These are phyloP conservation scores for Drosophila mauritiana DNA, from an alignment of 1,140 invertebrate species.

Conservation along the genomic window DNA sequence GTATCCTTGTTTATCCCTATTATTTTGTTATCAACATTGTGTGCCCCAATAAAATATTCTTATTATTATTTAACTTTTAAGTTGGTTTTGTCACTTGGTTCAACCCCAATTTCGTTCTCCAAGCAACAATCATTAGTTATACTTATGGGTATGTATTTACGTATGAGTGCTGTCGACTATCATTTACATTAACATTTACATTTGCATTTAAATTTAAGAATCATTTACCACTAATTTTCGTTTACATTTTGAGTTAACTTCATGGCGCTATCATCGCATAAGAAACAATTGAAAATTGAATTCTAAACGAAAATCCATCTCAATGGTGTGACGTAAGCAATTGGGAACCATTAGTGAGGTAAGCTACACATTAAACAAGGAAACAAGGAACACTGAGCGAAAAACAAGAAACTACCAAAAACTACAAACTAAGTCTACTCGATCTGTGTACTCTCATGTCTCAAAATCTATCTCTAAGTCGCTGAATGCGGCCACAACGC, in stretches of 20 bases:
- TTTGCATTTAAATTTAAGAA: constrained; percentile 21
- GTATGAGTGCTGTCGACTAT: constrained; percentile 17
- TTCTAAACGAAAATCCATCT: constrained; percentile 77
- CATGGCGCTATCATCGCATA: constrained; percentile 81
- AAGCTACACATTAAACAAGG: constrained; percentile 85
- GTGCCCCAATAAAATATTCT: constrained; percentile 40
- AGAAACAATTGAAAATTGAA: constrained; percentile 54
- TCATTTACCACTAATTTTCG: constrained; percentile 37
- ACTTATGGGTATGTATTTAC: constrained; percentile 62
- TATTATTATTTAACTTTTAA: constrained; percentile 26
- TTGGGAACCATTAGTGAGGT: constrained; percentile 85
- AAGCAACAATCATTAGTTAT: constrained; percentile 75
- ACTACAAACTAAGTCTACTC: constrained; percentile 38
- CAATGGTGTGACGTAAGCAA: constrained; percentile 85
- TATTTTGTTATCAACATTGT: constrained; percentile 43
- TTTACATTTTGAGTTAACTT: constrained; percentile 68
- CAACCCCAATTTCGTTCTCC: constrained; percentile 14
- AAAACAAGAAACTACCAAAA: constrained; percentile 28
- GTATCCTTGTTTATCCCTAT: constrained; percentile 20
- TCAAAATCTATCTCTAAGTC: constrained; percentile 46
- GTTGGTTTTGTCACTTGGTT: constrained; percentile 6
- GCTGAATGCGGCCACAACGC: constrained; percentile 32
- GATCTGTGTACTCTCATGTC: constrained; percentile 38
- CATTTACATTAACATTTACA: constrained; percentile 36
- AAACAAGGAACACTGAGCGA: constrained; percentile 47